These are phyloP conservation scores for Polyodon spathula DNA, from an alignment of 2,113 vertebrate genomes.

Conservation along the genomic window DNA sequence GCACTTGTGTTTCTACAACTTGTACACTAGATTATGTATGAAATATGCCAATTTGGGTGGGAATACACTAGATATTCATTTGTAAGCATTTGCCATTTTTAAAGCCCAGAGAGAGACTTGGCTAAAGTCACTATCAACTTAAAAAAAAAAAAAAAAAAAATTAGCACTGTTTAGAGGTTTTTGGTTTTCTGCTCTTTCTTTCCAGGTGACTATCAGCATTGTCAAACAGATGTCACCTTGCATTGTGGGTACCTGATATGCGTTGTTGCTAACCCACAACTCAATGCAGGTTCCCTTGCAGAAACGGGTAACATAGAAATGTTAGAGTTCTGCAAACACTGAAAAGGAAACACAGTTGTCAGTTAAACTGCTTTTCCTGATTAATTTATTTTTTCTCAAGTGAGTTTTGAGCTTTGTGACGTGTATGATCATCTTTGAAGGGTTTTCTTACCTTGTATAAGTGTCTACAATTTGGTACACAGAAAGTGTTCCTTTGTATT, in stretches of 20 bases:
- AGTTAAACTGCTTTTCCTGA: conserved; percentile 46
- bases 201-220: conserved; percentile 25
- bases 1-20: conserved; percentile 27
- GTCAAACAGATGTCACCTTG: conserved; percentile 39
- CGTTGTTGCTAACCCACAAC: conserved; percentile 38
- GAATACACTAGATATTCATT: too few species aligned
- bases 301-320: conserved; percentile 37
- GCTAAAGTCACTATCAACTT: too few species aligned
- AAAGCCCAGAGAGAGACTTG: too few species aligned
- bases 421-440: too few species aligned
- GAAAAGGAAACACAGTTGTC: conserved; percentile 44
- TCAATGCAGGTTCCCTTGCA: conserved; percentile 44
- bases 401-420: neutral
- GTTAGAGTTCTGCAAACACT: conserved; percentile 32
- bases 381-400: too few species aligned
- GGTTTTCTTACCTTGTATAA: too few species aligned
- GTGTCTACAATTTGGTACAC: too few species aligned
- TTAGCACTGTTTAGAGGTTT: conserved; percentile 17
- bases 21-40: conserved; percentile 50
- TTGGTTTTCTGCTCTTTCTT: neutral
- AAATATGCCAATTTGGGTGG: too few species aligned
- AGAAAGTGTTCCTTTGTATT: too few species aligned
- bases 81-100: too few species aligned
- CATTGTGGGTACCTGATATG: conserved; percentile 23
- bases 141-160: conserved; percentile 26